Conservation (phyloP, 2,888 invertebrate species). For the Rhagophthalmus giganteus region DNA sequence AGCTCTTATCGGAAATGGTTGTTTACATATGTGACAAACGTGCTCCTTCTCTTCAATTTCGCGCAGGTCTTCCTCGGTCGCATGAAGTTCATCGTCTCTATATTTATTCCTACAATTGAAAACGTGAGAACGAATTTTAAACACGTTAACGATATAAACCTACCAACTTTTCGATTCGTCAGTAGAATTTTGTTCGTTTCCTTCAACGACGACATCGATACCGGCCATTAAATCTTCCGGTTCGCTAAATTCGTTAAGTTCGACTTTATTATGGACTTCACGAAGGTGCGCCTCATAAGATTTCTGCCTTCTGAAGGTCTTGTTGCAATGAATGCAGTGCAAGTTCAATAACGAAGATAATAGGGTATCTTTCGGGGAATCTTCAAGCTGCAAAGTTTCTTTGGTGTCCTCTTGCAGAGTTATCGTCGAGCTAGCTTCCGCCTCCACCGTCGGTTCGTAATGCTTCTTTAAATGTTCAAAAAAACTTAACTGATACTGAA, state of each 20-base stretch:
- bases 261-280: slow-evolving; percentile 59
- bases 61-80: slow-evolving; percentile 55
- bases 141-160: too few species aligned
- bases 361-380: slow-evolving; percentile 39
- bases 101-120: slow-evolving; percentile 36
- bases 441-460: slow-evolving; percentile 64
- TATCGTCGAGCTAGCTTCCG: slow-evolving; percentile 18
- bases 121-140: too few species aligned
- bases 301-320: slow-evolving; percentile 66
- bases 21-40: slow-evolving; percentile 53
- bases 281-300: slow-evolving; percentile 66
- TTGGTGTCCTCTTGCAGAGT: slow-evolving; percentile 19
- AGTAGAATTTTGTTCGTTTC: slow-evolving; percentile 49
- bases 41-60: slow-evolving; percentile 54
- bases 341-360: slow-evolving; percentile 47
- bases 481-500: slow-evolving; percentile 78
- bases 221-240: slow-evolving; percentile 86
- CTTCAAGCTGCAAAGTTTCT: slow-evolving; percentile 22
- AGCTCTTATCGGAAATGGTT: slow-evolving; percentile 51
- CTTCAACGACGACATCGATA: slow-evolving; percentile 75
- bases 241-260: slow-evolving; percentile 78
- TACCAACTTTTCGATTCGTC: slow-evolving; percentile 50
- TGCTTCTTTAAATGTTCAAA: slow-evolving; percentile 83
- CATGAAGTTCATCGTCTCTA: slow-evolving; percentile 54
- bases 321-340: slow-evolving; percentile 56